Conservation (phyloP, 2,797 vertebrate species). For the Vireo griseus region DNA sequence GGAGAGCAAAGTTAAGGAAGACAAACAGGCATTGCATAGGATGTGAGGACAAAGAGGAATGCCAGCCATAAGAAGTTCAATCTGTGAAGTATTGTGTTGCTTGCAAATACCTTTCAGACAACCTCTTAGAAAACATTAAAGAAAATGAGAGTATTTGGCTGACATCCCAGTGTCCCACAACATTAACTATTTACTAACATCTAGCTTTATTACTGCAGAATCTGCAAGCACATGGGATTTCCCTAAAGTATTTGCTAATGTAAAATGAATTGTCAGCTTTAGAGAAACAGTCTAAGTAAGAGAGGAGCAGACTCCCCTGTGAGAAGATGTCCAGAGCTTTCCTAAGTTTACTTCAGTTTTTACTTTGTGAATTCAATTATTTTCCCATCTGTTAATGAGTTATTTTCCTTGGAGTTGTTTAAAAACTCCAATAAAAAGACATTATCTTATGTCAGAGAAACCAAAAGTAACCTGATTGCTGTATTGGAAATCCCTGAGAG, state of each 20-base stretch:
- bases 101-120: slow-evolving; percentile 50
- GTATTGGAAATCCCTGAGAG: background rate
- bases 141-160: slow-evolving; percentile 60
- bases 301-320: slow-evolving; percentile 33
- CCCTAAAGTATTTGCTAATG: slow-evolving; percentile 58
- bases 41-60: background rate
- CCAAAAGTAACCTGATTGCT: background rate
- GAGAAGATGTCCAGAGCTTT: slow-evolving; percentile 41
- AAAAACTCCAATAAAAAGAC: slow-evolving; percentile 38
- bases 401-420: slow-evolving; percentile 57
- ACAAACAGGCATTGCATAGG: background rate
- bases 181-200: slow-evolving; percentile 68
- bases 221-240: slow-evolving; percentile 36
- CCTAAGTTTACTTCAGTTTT: slow-evolving; percentile 48
- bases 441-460: background rate
- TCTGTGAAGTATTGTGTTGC: slow-evolving; percentile 41
- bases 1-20: background rate
- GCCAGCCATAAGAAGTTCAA: slow-evolving; percentile 2
- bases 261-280: slow-evolving; percentile 66
- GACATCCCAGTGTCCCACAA: slow-evolving; percentile 50
- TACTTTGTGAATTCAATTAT: slow-evolving; percentile 50
- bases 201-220: slow-evolving; percentile 45
- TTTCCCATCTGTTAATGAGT: slow-evolving; percentile 50
- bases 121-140: slow-evolving; percentile 62
- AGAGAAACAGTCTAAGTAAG: slow-evolving; percentile 51